Evolutionary conservation across 2,797 vertebrate genomes (phyloP).

Genomic region (Pogonophryne albipinna): DNA sequence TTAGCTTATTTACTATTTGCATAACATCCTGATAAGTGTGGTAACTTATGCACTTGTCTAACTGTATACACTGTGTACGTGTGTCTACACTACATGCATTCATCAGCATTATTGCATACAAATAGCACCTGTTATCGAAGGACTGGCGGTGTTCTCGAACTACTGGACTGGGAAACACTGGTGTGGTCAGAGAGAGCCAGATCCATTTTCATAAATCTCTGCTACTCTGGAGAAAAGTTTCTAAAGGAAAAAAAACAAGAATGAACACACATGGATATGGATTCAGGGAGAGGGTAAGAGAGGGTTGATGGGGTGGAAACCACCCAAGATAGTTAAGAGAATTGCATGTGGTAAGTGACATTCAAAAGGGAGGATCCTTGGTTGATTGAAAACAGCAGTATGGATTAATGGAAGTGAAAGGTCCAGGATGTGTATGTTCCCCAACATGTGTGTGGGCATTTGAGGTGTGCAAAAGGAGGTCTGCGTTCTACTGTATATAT

Average conservation of each 20-base stretch:
- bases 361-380: conserved; percentile 66
- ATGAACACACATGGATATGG: conserved; percentile 53
- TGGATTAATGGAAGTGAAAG: conserved; percentile 60
- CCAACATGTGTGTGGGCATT: conserved; percentile 16
- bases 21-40: neutral
- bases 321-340: conserved; percentile 72
- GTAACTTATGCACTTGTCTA: neutral
- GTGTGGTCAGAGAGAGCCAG: conserved; percentile 46
- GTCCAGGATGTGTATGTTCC: conserved; percentile 47
- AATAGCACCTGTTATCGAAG: conserved; percentile 68
- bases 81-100: conserved; percentile 10
- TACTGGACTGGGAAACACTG: conserved; percentile 55
- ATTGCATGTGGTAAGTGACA: conserved; percentile 76
- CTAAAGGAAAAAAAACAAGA: conserved; percentile 25
- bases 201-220: conserved; percentile 74
- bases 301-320: conserved; percentile 60
- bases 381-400: conserved; percentile 76
- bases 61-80: conserved; percentile 18
- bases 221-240: conserved; percentile 63
- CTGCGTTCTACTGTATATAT: no score
- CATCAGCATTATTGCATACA: conserved; percentile 29
- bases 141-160: conserved; percentile 52
- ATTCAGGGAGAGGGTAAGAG: conserved; percentile 47
- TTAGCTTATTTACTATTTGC: conserved; percentile 7
- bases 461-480: neutral